phyloP scores from a whole-genome alignment of 2,113 vertebrate genomes.

The Stomatorhinus ivindoensis region DNA sequence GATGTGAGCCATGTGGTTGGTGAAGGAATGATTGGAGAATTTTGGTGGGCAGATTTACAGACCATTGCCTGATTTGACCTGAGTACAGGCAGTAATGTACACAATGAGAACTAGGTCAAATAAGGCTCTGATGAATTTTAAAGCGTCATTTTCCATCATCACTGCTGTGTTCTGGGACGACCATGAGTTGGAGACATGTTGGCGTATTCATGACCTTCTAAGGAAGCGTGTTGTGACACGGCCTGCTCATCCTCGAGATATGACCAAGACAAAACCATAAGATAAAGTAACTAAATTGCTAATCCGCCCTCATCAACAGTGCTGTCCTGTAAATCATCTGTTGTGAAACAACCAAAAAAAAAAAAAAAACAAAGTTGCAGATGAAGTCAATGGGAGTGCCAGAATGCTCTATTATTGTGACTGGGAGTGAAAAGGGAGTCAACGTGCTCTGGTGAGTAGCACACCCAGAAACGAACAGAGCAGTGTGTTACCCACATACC shows the following conservation, averaged over 20 bases:
- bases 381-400: conserved; percentile 9
- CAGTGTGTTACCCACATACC: neutral
- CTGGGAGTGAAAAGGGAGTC: neutral
- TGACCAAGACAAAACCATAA: neutral
- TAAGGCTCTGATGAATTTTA: neutral
- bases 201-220: neutral
- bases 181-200: neutral
- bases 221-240: neutral
- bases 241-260: neutral
- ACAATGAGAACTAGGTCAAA: neutral
- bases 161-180: neutral
- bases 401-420: neutral
- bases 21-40: neutral
- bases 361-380: too few species aligned
- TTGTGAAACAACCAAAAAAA: neutral
- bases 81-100: neutral
- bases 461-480: neutral
- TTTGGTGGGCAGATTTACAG: neutral
- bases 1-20: neutral
- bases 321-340: neutral
- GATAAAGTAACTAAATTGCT: neutral
- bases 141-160: neutral
- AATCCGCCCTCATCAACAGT: neutral
- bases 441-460: neutral
- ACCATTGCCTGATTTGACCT: neutral